Evolutionary conservation across 2,888 invertebrate genomes (phyloP), one percentile per base, ranked within the genome.

Genomic region (Hydrotaea cyrtoneurina): DNA sequence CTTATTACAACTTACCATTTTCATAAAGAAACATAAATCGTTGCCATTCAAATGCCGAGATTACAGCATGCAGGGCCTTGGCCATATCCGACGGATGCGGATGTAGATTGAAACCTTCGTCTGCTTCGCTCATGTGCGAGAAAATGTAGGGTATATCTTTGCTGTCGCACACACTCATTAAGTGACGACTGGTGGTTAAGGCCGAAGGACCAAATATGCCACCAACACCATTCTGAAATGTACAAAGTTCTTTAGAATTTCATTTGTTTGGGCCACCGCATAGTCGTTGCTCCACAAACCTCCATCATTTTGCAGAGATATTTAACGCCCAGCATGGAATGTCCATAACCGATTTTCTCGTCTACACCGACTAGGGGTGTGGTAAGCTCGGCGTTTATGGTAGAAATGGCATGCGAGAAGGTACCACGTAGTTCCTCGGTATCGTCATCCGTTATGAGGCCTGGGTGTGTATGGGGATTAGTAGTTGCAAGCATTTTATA

Each of bases 141-240:
- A 97, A 95, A 76, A 98, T 94, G 89, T 97, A 96, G 0, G 98
- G 98, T 80, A 98, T 94, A 92, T 97, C 96, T 87, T 97, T 94
- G 69, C 94, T 94, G 90, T 97, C 96, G 86, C 97, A 96, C 78
- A 97, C 94, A 46, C 96, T 96, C 89, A 97, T 95, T 53, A 98
- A 94, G 90, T 97, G 96, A 69, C 94, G 94, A 5, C 96, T 94
- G 0, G 95, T 94, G 62, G 93, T 93, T 86, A 93, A 94, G 75
- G 95, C 94, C 83, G 95, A 94, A 0, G 98, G 97, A 0, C 98
- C 98, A 89, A 98, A 96, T 79, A 98, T 93, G 23, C 96, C 98
- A 0, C 95, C 95, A 4, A 97, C 94, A 26, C 97, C 97, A 46
- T 93, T 93, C 95, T 94, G 50, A 57, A 78, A 53, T 39, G 5